Base-by-base conservation (phyloP, 1,140 invertebrate genomes). In the Diuraphis noxia region DNA sequence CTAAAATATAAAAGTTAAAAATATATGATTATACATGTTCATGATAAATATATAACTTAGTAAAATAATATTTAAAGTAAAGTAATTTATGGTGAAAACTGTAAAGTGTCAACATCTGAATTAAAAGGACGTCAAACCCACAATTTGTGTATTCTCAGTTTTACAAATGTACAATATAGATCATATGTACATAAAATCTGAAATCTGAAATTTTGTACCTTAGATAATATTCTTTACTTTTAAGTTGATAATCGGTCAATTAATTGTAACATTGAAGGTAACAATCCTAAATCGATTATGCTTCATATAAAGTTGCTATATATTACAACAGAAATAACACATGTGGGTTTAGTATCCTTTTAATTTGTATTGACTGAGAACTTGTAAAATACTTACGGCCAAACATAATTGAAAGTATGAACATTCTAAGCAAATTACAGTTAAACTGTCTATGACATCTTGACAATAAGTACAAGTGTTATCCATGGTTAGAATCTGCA, bases 381-480 rank as follows among this genome's bases (percentile, higher is more conserved):
- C 4, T 86, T 34, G 6, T 86, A 1, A 38, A 38, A 38, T 63
- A 81, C 89, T 46, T 82, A 91, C 89, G 13, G 43, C 30, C 89
- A 91, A 30, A 52, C 89, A 91, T 21, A 91, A n/a, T 49, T 91
- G 89, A 91, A 91, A 91, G 21, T 46, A 49, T 36, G 72, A 49
- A 82, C 89, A 91, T 49, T 91, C 89, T 23, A 91, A 81, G 52
- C 89, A 91, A 8, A 91, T 23, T 30, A 82, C 77, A 30, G 43
- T 82, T 79, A 91, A 91, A 49, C 34, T 91, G 72, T 91, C 89
- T 46, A 91, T 81, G 25, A 82, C 77, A 38, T 91, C 89, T 21
- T 91, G 89, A 30, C 89, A 91, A 91, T 91, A 91, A 30, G 89
- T 91, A 6, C 89, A 91, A 88, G 86, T 91, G 43, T 91, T 82